These are phyloP conservation scores for Stichodactyla helianthus DNA, from an alignment of 64 coral and sea anemone genomes.

Conservation along the genomic window DNA sequence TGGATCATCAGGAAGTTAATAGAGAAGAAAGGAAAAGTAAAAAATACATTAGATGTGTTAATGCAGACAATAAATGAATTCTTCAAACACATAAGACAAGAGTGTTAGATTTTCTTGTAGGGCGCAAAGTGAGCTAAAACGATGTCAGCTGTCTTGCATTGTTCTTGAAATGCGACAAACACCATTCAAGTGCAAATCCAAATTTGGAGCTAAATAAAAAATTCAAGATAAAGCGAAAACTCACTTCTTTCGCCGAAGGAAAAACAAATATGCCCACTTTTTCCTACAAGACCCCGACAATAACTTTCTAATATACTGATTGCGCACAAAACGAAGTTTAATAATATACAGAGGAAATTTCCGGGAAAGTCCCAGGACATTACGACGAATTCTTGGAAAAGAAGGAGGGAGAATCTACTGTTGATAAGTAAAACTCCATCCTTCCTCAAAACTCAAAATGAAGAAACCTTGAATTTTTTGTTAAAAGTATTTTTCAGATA, in stretches of 20 bases:
- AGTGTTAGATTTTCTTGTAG: not conserved
- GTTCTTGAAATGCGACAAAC: too few species aligned
- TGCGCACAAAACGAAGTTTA: not conserved
- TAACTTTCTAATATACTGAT: not conserved
- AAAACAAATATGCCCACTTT: not conserved
- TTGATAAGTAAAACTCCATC: not conserved
- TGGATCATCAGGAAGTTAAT: not conserved
- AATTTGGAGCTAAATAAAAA: not conserved
- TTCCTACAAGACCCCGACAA: not conserved
- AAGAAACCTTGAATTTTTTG: not conserved
- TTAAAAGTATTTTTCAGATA: not conserved
- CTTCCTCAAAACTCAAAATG: not conserved
- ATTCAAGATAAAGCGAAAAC: not conserved
- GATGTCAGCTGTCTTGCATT: not conserved
- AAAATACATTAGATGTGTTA: not conserved
- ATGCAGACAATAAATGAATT: not conserved
- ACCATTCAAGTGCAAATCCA: not conserved
- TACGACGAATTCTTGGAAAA: slow-evolving; percentile 17
- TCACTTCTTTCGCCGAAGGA: not conserved
- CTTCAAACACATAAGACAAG: not conserved
- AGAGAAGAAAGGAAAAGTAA: not conserved
- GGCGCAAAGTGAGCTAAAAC: not conserved
- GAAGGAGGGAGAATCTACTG: not conserved
- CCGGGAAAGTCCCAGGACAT: slow-evolving; percentile 15
- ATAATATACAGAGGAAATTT: not conserved